Percentiles rank a stretch among this genome's conserved stretches.
Evolutionary conservation across 2,888 invertebrate species (phyloP).

Genomic region (Auanema freiburgensis): DNA sequence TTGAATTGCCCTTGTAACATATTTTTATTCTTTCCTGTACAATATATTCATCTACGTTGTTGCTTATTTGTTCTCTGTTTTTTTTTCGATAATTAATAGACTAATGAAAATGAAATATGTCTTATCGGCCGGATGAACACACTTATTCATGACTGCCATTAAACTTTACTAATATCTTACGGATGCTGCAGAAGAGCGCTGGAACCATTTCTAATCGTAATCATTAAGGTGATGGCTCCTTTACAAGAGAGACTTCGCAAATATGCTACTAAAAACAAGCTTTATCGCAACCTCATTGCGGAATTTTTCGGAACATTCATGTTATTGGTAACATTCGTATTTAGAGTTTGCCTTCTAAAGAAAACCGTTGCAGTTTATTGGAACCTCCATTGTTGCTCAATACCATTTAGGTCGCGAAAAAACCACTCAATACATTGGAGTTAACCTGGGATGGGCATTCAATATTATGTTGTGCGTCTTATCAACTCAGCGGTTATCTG

Average conservation of each 20-base stretch:
- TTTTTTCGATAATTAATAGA: no score
- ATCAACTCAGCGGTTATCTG: slow-evolving; percentile 39
- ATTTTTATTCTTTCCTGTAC: no score
- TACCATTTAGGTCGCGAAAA: slow-evolving; percentile 34
- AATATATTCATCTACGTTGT: neutral
- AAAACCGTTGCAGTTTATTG: slow-evolving; percentile 40
- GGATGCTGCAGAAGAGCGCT: no score
- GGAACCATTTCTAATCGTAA: no score
- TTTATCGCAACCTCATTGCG: slow-evolving; percentile 34
- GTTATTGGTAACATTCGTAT: slow-evolving; percentile 28
- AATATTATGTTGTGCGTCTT: slow-evolving; percentile 41
- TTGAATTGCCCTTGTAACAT: no score
- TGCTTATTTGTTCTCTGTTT: no score
- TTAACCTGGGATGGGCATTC: slow-evolving; percentile 52
- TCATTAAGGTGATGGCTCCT: no score
- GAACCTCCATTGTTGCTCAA: slow-evolving; percentile 43
- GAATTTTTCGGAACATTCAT: slow-evolving; percentile 49
- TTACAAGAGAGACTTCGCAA: slow-evolving; percentile 7
- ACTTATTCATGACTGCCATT: no score
- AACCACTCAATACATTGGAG: slow-evolving; percentile 41
- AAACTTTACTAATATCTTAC: no score
- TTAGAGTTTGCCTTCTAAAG: neutral
- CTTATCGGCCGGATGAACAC: no score
- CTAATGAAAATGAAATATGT: no score
- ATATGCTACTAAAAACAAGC: slow-evolving; percentile 14